Percentiles rank a stretch among this genome's conserved stretches.
These are phyloP conservation scores for Cavia porcellus DNA, from an alignment of 2,113 vertebrate genomes.

Conservation along the genomic window DNA sequence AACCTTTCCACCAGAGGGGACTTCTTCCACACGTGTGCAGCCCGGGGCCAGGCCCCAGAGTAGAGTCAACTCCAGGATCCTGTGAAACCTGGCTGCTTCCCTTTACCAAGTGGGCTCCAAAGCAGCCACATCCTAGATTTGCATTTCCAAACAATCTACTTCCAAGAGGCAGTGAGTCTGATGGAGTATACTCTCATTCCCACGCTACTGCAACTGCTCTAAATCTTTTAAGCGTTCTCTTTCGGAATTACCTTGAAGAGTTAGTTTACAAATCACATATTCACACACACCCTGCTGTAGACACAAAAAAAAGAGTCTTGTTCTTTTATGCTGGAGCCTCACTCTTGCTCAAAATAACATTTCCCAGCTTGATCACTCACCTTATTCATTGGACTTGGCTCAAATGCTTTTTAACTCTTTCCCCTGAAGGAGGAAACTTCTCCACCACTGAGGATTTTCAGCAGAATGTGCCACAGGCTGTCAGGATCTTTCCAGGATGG, in stretches of 20 bases:
- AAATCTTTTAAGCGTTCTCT: neutral
- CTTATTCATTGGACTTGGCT: conserved; percentile 33
- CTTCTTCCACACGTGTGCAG: neutral
- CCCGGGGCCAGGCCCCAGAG: neutral
- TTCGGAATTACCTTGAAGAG: conserved; percentile 14
- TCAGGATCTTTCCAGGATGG: neutral
- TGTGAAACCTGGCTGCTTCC: neutral
- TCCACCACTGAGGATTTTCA: neutral
- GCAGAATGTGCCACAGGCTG: neutral
- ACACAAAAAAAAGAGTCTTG: conserved; percentile 16
- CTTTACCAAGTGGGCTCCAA: neutral
- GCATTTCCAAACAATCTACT: neutral
- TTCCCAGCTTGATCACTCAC: conserved; percentile 26
- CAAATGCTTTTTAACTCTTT: neutral
- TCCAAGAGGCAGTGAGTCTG: neutral
- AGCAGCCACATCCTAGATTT: neutral
- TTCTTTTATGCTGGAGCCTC: conserved; percentile 29
- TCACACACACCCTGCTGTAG: neutral
- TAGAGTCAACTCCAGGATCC: neutral
- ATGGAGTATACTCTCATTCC: neutral
- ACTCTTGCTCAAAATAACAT: conserved; percentile 34
- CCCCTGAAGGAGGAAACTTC: neutral
- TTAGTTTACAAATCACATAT: conserved; percentile 1
- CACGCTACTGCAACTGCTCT: neutral
- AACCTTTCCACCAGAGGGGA: neutral